Evolutionary conservation across 2,888 invertebrate species (phyloP), one percentile per base, ranked within the genome.

Genomic region (Synanthedon tipuliformis): DNA sequence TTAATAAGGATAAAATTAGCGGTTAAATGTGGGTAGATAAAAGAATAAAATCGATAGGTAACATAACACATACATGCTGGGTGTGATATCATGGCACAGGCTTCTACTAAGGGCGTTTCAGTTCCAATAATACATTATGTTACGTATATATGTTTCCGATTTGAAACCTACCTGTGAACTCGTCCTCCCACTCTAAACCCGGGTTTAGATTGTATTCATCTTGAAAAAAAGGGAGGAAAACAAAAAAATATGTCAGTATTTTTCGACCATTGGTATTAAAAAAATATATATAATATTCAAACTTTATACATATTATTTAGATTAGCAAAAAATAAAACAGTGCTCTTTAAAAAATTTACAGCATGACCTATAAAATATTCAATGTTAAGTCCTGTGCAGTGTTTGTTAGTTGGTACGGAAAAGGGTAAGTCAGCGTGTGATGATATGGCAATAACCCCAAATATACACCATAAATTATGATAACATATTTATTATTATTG

Each of bases 181-280:
- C 97, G 95, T 97, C 97, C 93, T 97, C 97, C 97, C 97, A 97
- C 91, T 97, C 97, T 96, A 97, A 96, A 95, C 95, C 95, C 92
- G 96, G 96, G 93, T 96, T 96, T 93, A 96, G 95, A 96, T 96
- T 96, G 95, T 96, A 96, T 92, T 96, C 96, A 93, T 96, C 96
- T 96, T 95, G 94, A 94, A 93, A 92, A 89, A 88, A 89, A 89
- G 90, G 89, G 83, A 87, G 86, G 85, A 81, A 83, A 85, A 83
- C 82, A 82, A 83, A 78, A 82, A 83, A 78, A 75, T 80, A 87
- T 85, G 85, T 88, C 88, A 88, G 88, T 88, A 88, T 86, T 73
- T 82, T 79, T 82, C 76, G 79, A 82, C 79, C 76, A 81, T 78
- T 70, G 23, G 61, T 70, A 69, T 66, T 60, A 68, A 71, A 71